Evolutionary conservation across 2,113 vertebrate species (phyloP).

Genomic region (Tenebrosternarchus preto): DNA sequence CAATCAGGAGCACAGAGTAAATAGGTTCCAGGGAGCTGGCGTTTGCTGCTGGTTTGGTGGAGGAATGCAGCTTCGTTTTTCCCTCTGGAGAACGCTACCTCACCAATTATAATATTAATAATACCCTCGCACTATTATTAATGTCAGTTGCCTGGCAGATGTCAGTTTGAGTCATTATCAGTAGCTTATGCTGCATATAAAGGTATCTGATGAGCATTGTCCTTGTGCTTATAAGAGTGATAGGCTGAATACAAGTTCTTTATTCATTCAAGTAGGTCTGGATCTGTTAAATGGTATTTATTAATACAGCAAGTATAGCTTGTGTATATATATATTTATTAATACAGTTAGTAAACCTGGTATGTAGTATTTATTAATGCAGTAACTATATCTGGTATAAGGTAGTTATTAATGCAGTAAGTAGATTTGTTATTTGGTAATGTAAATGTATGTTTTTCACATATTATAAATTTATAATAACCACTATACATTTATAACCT

Average conservation of each 20-base stretch:
- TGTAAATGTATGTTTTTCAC: no score
- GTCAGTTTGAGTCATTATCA: neutral
- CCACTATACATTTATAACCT: no score
- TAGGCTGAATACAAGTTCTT: neutral
- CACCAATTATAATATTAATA: conserved; percentile 18
- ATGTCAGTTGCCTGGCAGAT: conserved; percentile 11
- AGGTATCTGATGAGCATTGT: neutral
- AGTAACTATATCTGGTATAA: no score
- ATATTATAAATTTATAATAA: no score
- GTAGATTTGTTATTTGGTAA: no score
- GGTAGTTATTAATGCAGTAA: no score
- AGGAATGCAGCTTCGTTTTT: conserved; percentile 7
- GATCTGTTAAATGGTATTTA: no score
- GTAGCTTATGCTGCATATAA: neutral
- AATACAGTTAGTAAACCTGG: no score
- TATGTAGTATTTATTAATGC: no score
- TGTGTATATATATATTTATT: no score
- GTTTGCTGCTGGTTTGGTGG: neutral
- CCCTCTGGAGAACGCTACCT: neutral
- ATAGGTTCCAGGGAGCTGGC: conserved; percentile 2
- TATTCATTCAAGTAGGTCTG: no score
- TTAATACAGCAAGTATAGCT: no score
- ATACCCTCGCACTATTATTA: conserved; percentile 9
- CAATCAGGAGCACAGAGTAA: neutral
- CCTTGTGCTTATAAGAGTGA: neutral